Conservation (phyloP, 2,113 vertebrate species). For the Lepus timidus region DNA sequence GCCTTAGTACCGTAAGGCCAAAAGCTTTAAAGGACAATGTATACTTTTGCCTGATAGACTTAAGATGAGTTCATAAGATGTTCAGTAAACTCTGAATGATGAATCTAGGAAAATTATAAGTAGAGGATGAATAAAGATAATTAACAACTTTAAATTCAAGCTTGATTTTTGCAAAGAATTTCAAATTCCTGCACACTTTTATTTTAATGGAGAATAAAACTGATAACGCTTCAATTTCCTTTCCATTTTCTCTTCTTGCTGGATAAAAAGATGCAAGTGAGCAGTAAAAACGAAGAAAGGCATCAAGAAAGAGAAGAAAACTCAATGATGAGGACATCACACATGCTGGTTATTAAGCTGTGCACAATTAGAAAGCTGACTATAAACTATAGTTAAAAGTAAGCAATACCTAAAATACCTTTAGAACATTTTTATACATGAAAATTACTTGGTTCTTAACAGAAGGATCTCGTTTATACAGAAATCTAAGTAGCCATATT, state of each 20-base stretch:
- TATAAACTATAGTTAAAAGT: constrained; percentile 4
- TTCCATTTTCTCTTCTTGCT: background rate
- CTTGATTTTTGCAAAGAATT: constrained; percentile 45
- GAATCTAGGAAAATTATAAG: constrained; percentile 33
- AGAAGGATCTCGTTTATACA: constrained; percentile 21
- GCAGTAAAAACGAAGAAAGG: background rate
- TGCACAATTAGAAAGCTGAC: background rate
- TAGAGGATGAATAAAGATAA: background rate
- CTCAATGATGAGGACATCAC: background rate
- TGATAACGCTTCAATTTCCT: constrained; percentile 6
- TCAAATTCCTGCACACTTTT: constrained; percentile 26
- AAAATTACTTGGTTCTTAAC: constrained; percentile 43
- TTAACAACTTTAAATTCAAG: constrained; percentile 38
- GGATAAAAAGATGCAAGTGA: constrained; percentile 3
- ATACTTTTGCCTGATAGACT: background rate
- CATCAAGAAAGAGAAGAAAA: constrained; percentile 6
- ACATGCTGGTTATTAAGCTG: background rate
- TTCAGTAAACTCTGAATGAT: constrained; percentile 12
- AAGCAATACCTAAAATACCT: constrained; percentile 6
- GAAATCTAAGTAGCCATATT: constrained; percentile 51
- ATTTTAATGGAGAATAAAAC: constrained; percentile 33
- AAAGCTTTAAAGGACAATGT: background rate
- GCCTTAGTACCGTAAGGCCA: background rate
- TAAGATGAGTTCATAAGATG: background rate
- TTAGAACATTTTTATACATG: constrained; percentile 27